These are phyloP conservation scores for Glomeris marginata DNA, from an alignment of 2,888 invertebrate species.

Conservation along the genomic window DNA sequence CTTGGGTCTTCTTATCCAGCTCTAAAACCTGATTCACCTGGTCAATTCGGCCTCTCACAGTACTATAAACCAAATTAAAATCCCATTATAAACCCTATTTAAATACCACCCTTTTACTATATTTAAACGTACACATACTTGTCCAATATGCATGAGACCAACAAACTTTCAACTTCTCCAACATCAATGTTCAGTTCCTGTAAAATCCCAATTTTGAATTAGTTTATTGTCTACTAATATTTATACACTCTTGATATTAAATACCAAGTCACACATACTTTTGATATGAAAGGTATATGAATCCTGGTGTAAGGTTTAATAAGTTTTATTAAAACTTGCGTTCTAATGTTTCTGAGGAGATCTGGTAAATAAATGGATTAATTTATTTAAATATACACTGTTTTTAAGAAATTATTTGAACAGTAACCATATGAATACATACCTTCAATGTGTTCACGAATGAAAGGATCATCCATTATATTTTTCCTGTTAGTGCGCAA, in stretches of 20 bases:
- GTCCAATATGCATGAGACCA: constrained; percentile 96
- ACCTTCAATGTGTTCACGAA: constrained; percentile 94
- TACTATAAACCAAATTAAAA: constrained; percentile 26
- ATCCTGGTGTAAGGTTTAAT: constrained; percentile 97
- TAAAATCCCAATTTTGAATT: constrained; percentile 3
- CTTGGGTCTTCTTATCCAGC: constrained; percentile 54
- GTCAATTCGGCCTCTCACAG: constrained; percentile 39
- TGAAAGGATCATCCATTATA: constrained; percentile 99
- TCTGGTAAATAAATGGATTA: constrained; percentile 42
- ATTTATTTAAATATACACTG: neutral
- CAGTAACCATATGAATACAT: constrained; percentile 19
- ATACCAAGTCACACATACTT: constrained; percentile 28
- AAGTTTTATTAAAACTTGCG: constrained; percentile 90
- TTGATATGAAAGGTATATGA: constrained; percentile 93
- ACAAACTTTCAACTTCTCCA: constrained; percentile 84
- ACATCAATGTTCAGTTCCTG: constrained; percentile 77
- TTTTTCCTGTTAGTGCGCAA: constrained; percentile 82
- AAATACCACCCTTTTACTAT: no score
- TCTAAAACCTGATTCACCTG: constrained; percentile 91
- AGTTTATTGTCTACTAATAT: neutral
- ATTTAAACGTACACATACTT: no score
- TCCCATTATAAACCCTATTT: no score
- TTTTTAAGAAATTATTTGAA: constrained; percentile 6
- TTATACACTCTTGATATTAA: constrained; percentile 6
- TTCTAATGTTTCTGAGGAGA: constrained; percentile 83